phyloP scores from a whole-genome alignment of 2,113 vertebrate genomes.

The Carassius gibelio region DNA sequence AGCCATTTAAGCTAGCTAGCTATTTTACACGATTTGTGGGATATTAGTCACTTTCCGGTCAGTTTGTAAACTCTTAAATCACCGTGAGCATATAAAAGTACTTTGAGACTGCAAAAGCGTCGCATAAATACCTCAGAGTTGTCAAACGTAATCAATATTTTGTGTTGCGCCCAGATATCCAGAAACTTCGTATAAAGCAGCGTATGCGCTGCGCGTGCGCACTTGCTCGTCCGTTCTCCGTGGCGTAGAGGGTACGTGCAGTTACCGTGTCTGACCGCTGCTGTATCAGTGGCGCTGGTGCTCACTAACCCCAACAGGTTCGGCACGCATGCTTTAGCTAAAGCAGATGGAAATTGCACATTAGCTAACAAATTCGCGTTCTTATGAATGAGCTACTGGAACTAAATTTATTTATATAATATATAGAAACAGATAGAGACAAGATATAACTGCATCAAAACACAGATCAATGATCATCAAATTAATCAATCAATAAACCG shows the following conservation, averaged over 20 bases:
- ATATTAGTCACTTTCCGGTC: neutral
- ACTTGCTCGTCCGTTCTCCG: conserved; percentile 16
- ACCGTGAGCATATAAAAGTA: neutral
- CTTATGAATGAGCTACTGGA: neutral
- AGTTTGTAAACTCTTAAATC: neutral
- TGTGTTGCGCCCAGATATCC: conserved; percentile 38
- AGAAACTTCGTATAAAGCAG: conserved; percentile 56
- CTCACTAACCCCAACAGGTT: neutral
- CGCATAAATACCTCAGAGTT: conserved; percentile 8
- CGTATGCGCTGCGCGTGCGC: conserved; percentile 49
- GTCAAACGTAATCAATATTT: neutral
- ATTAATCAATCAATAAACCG: neutral
- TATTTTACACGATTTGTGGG: neutral
- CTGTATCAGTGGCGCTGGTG: conserved; percentile 36
- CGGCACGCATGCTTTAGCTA: neutral
- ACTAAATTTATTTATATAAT: neutral
- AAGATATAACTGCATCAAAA: conserved; percentile 15
- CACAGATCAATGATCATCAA: neutral
- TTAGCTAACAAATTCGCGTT: neutral
- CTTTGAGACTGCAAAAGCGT: neutral
- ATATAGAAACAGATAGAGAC: neutral
- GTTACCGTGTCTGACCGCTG: conserved; percentile 19
- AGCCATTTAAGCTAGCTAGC: conserved; percentile 34
- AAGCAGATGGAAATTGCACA: neutral
- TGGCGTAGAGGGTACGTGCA: conserved; percentile 29